Evolutionary conservation across 2,888 invertebrate genomes (phyloP).

Genomic region (Neocrepidodera transversa): DNA sequence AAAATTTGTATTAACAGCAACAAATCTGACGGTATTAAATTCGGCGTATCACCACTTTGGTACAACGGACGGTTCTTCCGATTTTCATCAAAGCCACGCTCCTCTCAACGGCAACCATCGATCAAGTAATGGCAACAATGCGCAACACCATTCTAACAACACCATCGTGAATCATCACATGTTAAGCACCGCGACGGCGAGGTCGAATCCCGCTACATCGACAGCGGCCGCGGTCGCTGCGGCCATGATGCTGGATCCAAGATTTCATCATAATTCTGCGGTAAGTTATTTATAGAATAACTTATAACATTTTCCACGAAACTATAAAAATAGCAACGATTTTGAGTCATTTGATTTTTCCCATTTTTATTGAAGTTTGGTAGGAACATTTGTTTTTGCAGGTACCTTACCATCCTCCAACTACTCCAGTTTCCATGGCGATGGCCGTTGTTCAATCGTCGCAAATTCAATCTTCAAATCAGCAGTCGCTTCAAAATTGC

Average conservation of each 20-base stretch:
- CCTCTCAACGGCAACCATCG: constrained; percentile 45
- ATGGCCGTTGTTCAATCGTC: constrained; percentile 60
- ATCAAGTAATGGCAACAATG: constrained; percentile 50
- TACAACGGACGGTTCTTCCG: constrained; percentile 53
- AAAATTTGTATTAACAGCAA: too few species aligned
- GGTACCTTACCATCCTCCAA: constrained; percentile 60
- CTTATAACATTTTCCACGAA: too few species aligned
- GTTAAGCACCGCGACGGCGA: constrained; percentile 49
- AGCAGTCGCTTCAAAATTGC: constrained; percentile 59
- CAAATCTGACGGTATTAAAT: constrained; percentile 52
- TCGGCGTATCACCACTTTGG: constrained; percentile 59
- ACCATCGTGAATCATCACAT: constrained; percentile 58
- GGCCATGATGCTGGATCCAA: constrained; percentile 62
- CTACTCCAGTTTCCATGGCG: constrained; percentile 61
- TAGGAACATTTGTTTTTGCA: too few species aligned
- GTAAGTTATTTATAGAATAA: constrained; percentile 47
- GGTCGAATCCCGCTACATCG: constrained; percentile 57
- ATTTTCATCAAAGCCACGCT: constrained; percentile 56
- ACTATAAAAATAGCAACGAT: background rate
- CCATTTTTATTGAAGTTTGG: background rate
- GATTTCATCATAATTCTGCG: constrained; percentile 61
- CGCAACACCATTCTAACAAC: constrained; percentile 53
- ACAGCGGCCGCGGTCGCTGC: constrained; percentile 61
- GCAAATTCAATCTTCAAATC: constrained; percentile 56
- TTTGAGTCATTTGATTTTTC: background rate